Percentiles rank a stretch among this genome's conserved stretches.
phyloP scores from a whole-genome alignment of 2,888 invertebrate species.

The Ptychoptera contaminata region DNA sequence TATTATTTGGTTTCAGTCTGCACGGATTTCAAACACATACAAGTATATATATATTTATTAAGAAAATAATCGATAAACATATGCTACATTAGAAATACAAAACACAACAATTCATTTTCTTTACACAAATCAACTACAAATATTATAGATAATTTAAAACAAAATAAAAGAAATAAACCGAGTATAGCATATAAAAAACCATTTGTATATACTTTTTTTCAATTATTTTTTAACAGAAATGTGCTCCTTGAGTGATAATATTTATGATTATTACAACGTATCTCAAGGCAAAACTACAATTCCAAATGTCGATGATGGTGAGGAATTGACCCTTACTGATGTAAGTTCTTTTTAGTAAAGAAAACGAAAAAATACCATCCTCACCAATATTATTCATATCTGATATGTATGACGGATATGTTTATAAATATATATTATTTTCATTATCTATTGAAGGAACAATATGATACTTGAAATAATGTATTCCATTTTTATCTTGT shows the following conservation, averaged over 20 bases:
- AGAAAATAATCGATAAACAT: too few species aligned
- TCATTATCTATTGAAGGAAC: too few species aligned
- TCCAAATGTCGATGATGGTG: conserved; percentile 88
- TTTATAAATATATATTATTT: too few species aligned
- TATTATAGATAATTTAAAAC: neutral
- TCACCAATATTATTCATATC: too few species aligned
- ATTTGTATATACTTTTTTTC: neutral
- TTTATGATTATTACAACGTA: conserved; percentile 86
- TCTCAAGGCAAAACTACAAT: conserved; percentile 94
- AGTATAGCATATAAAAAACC: conserved; percentile 4
- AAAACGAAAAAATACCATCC: neutral
- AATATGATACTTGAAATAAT: too few species aligned
- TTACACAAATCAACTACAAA: too few species aligned
- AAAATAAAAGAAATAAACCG: neutral
- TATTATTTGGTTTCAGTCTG: too few species aligned
- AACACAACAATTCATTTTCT: too few species aligned
- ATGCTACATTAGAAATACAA: too few species aligned
- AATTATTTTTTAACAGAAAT: conserved; percentile 35
- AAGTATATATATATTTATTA: too few species aligned
- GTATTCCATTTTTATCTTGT: neutral
- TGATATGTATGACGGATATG: too few species aligned
- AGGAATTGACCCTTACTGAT: conserved; percentile 78
- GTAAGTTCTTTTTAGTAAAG: conserved; percentile 45
- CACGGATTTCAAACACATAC: too few species aligned
- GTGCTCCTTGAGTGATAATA: conserved; percentile 70